Percentiles rank a stretch among this genome's conserved stretches.
Conservation (phyloP, 2,113 vertebrate species). For the Dasyornis broadbenti region DNA sequence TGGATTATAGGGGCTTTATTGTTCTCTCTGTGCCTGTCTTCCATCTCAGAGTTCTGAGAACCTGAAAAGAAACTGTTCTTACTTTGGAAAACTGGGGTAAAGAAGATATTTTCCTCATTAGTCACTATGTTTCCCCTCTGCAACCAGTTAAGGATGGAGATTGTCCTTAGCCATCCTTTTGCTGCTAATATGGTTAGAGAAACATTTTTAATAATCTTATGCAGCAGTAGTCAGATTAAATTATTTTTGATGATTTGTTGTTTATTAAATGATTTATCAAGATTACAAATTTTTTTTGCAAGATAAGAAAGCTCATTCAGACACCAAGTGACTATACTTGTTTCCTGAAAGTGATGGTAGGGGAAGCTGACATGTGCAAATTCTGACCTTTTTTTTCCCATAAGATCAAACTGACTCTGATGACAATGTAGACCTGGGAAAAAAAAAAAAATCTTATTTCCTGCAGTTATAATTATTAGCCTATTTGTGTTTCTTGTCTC, state of each 20-base stretch:
- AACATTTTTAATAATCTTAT: background rate
- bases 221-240: background rate
- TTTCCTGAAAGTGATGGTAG: background rate
- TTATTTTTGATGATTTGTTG: background rate
- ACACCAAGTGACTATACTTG: background rate
- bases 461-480: background rate
- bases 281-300: accelerated
- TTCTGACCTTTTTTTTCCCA: background rate
- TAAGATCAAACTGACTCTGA: background rate
- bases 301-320: background rate
- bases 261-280: background rate
- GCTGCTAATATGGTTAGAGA: background rate
- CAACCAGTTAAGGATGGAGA: background rate
- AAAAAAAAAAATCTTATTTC: background rate
- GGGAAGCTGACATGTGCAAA: background rate
- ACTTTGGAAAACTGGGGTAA: background rate
- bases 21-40: background rate
- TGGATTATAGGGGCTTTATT: background rate
- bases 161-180: background rate
- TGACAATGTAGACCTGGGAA: background rate
- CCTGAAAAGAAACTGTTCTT: background rate
- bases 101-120: background rate
- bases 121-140: background rate
- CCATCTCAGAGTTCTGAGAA: background rate
- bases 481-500: background rate